These are phyloP conservation scores for Jordanella pulchra DNA, from an alignment of 2,797 vertebrate genomes.

Conservation along the genomic window DNA sequence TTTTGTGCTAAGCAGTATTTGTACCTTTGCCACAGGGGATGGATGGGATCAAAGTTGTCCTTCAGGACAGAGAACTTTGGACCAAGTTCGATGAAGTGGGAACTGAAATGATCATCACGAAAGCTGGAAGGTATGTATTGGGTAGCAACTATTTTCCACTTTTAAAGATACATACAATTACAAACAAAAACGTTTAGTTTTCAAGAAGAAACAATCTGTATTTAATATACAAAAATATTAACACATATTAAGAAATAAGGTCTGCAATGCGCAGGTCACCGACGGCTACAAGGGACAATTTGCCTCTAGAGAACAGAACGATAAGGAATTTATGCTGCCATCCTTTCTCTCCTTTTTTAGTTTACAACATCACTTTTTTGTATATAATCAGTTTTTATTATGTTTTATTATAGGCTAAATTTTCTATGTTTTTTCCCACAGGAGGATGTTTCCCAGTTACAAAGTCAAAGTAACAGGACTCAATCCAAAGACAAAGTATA, in stretches of 20 bases:
- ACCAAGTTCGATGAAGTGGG: conserved; percentile 93
- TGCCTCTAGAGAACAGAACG: background rate
- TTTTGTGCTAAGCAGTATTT: background rate
- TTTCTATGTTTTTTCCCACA: conserved; percentile 50
- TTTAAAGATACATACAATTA: background rate
- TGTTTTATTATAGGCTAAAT: too few species aligned
- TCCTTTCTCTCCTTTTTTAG: background rate
- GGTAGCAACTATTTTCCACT: background rate
- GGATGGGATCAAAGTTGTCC: conserved; percentile 92
- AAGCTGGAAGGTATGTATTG: conserved; percentile 86
- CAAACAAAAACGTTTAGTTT: too few species aligned
- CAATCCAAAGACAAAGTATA: conserved; percentile 97
- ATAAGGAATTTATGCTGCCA: background rate
- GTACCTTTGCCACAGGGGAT: conserved; percentile 81
- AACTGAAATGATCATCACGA: conserved; percentile 98
- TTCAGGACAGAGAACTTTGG: conserved; percentile 93
- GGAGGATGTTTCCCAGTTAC: conserved; percentile 97
- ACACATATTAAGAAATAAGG: background rate
- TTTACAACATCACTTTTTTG: conserved; percentile 1
- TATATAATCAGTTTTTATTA: background rate
- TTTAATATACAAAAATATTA: background rate
- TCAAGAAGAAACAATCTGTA: background rate
- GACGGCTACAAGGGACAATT: background rate
- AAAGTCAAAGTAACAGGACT: conserved; percentile 97
- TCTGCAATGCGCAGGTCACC: background rate